Base-by-base conservation (phyloP, 2,888 invertebrate species). In the Agrenia bidenticulata region DNA sequence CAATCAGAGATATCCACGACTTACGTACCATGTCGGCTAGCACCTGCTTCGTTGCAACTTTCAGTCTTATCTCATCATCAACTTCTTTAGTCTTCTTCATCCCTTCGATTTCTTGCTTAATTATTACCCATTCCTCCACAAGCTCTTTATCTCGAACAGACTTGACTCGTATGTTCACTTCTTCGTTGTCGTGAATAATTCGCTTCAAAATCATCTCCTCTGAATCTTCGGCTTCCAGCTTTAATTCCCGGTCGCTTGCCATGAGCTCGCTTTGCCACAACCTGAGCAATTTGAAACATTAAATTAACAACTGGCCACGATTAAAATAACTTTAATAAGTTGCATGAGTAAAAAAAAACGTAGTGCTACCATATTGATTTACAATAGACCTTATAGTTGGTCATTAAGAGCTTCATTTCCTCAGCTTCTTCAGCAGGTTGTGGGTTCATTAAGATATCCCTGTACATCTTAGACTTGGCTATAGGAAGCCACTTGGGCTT, bases 21-120 rank as follows among this genome's bases (percentile, higher is more conserved):
- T 32, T 15, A 19, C 45, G n/a, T 55, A 66, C 66, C 66, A 66
- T 66, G 55, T 66, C 66, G 23, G 49, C 11, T 0, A 66, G 56
- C 19, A 57, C 59, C 39, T 63, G 54, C 27, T 62, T 27, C 49
- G 58, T 63, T 26, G 66, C 66, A 49, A 59, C 56, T 50, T 66
- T 53, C 41, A 66, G 56, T 56, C 39, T 58, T 42, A 37, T 58
- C 21, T 55, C 59, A 23, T 54, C 54, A 2, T 62, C 66, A 26
- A 54, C 59, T 15, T 59, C 51, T 21, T 59, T 53, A 4, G 45
- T 51, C 21, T 42, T 5, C 19, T 54, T 58, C 2, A 59, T 41
- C 5, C 17, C 41, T 2, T 37, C 32, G 11, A 66, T 26, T 24
- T 66, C 63, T 19, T 55, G 32, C 21, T 53, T 53, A 26, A 63